phyloP scores from a whole-genome alignment of 1,140 invertebrate species.

The Anastrepha obliqua region DNA sequence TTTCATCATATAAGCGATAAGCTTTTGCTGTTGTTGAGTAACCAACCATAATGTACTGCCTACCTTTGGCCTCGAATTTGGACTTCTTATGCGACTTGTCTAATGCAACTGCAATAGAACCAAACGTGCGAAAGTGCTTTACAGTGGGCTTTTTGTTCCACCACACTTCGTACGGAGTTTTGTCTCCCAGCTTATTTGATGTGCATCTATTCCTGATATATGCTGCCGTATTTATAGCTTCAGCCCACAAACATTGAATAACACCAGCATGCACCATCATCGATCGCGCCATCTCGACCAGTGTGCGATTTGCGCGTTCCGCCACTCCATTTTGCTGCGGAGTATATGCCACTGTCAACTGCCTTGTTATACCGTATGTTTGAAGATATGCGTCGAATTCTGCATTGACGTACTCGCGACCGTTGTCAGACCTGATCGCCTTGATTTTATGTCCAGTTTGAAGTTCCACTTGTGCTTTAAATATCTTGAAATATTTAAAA shows the following conservation, averaged over 20 bases:
- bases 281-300: slow-evolving; percentile 66
- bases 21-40: no score
- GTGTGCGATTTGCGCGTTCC: slow-evolving; percentile 66
- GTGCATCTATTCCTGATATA: slow-evolving; percentile 60
- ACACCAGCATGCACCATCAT: slow-evolving; percentile 68
- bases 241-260: slow-evolving; percentile 69
- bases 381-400: slow-evolving; percentile 53
- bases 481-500: slow-evolving; percentile 65
- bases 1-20: no score
- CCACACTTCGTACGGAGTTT: slow-evolving; percentile 64
- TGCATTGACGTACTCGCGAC: slow-evolving; percentile 56
- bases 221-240: slow-evolving; percentile 66
- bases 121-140: neutral
- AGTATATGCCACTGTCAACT: slow-evolving; percentile 63
- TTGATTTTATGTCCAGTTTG: slow-evolving; percentile 62
- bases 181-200: slow-evolving; percentile 60
- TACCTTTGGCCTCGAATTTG: neutral
- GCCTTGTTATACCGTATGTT: slow-evolving; percentile 61
- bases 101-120: no score
- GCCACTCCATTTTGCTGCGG: slow-evolving; percentile 70
- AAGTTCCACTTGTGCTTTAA: slow-evolving; percentile 62
- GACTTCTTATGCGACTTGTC: neutral
- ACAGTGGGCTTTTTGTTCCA: neutral
- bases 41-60: no score
- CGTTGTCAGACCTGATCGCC: slow-evolving; percentile 54